phyloP scores from a whole-genome alignment of 2,113 vertebrate genomes.

The Notechis scutatus region DNA sequence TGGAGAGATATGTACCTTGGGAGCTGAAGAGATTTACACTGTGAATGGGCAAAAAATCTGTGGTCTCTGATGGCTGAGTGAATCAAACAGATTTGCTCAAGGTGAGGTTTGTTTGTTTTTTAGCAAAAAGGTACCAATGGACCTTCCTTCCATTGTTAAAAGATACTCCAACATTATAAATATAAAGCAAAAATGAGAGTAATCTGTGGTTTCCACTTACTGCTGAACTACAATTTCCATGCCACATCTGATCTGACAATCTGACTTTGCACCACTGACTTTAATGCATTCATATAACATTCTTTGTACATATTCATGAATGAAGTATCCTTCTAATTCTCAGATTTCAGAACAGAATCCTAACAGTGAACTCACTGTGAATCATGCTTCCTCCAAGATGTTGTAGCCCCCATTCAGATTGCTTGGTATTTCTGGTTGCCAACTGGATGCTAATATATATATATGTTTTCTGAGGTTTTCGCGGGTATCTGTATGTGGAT shows the following conservation, averaged over 20 bases:
- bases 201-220: not conserved
- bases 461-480: no score
- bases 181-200: not conserved
- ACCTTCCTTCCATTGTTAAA: not conserved
- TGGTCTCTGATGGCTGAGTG: not conserved
- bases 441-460: not conserved
- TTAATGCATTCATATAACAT: not conserved
- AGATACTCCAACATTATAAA: no score
- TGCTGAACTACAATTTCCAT: not conserved
- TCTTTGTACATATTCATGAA: not conserved
- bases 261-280: not conserved
- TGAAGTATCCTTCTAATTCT: not conserved
- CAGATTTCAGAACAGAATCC: not conserved
- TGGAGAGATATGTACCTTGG: not conserved
- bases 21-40: constrained; percentile 25
- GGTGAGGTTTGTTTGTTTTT: not conserved
- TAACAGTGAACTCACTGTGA: not conserved
- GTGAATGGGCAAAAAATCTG: not conserved
- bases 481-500: no score
- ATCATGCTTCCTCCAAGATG: no score
- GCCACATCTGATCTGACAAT: not conserved
- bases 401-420: not conserved
- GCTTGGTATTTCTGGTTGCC: not conserved
- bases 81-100: not conserved
- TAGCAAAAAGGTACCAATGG: not conserved